Evolutionary conservation across 2,888 invertebrate genomes (phyloP), one percentile per base, ranked within the genome.

Genomic region (Diabrotica balteata): DNA sequence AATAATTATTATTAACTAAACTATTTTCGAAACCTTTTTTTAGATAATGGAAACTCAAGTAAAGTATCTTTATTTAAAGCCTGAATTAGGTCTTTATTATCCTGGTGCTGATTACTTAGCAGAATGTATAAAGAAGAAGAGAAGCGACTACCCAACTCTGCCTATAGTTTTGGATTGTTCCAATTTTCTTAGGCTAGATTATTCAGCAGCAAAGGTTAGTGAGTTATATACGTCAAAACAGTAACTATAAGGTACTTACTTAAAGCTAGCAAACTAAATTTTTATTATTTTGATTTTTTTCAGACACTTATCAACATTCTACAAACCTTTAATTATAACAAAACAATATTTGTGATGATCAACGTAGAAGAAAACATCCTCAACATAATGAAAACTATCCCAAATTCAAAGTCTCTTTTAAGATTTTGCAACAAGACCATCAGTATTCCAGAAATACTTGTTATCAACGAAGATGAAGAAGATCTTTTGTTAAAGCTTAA

Each of bases 11-110:
- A 32, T 4, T 32, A 32, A 32, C 32, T 32, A 5, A 32, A 8
- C 1, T 51, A 51, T 75, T 72, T 71, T 61, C 75, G 76, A 68
- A 70, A 59, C 51, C 50, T 43, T 62, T 80, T 7, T 32, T 32
- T 32, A 32, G 32, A 32, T 32, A 32, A 32, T 1, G 4, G 32
- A 32, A 32, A 32, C 54, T 65, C 86, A 86, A 8, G 78, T 84
- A 32, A 84, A 86, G 66, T 91, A 89, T 75, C 79, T 90, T 8
- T 81, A 88, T 54, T 84, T 91, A 44, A 87, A 87, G 73, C 90
- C 92, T 1, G 87, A 89, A 72, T 83, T 88, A 59, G 91, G 91
- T 59, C 83, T 93, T 61, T 89, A 88, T 79, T 94, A 91, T 84
- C 88, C 93, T 43, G 90, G 91, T 58, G 88, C 90, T 4, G 91